Evolutionary conservation across 2,888 invertebrate species (phyloP), one percentile per base, ranked within the genome.

Genomic region (Macrosiphum euphorbiae): DNA sequence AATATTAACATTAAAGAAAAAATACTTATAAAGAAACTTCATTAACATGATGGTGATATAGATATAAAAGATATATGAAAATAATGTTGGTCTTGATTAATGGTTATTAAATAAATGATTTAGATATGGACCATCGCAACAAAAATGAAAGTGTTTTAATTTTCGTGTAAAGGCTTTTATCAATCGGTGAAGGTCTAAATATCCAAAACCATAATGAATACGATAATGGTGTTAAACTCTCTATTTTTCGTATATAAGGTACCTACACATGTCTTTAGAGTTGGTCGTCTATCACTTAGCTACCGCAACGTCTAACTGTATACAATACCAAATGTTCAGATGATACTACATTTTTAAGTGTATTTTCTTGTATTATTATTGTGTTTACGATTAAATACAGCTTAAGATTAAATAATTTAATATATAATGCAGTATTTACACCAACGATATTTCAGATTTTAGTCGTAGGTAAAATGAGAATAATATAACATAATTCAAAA

Each of bases 21-120:
- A 91, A 26, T 91, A 35, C 78, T 50, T 52, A 52, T 91, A 91
- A 84, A 91, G 78, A 78, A 91, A 84, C 13, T 84, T 91, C 35
- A 91, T 91, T 91, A 91, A 52, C 84, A 84, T 52, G 47, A 24
- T 47, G 47, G 44, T 61, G 58, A 47, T 44, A 11, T 90, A 90
- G 58, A 47, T 44, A 11, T 90, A 90, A 90, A 67, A 90, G 35
- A 67, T 67, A 24, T n/a, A 20, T 11, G 47, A 61, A 67, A 61
- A 67, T 90, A 90, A 67, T 67, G n/a, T 61, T 41, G 28, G 50
- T 50, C 78, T 90, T 90, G 50, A 90, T 90, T 90, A 50, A 90
- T 90, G 78, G n/a, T 90, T 90, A 90, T 90, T 47, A 61, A 90
- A 90, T 67, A 61, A 90, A 90, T 67, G 47, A 67, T 61, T 90